A percentile compares a stretch with the other conserved stretches of the same genome.
Conservation (phyloP, 2,113 vertebrate species). For the Pachycephala philippinensis region DNA sequence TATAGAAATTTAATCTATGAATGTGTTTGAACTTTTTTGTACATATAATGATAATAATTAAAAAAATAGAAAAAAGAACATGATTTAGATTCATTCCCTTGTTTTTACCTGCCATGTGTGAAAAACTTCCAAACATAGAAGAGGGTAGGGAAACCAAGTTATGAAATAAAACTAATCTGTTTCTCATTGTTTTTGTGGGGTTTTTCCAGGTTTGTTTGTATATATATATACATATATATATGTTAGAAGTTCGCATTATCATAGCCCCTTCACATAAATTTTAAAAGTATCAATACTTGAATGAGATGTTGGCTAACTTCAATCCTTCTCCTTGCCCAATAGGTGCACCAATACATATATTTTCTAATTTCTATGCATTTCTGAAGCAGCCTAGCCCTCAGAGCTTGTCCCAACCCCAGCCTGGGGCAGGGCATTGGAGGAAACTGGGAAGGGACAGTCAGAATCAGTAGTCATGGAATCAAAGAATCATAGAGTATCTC, state of each 20-base stretch:
- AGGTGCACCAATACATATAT: background rate
- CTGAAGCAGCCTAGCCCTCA: background rate
- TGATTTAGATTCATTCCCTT: background rate
- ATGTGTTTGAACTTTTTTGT: background rate
- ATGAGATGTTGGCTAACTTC: background rate
- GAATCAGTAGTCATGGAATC: background rate
- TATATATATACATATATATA: background rate
- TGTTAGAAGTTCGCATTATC: background rate
- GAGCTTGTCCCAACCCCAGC: fast-evolving
- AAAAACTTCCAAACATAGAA: background rate
- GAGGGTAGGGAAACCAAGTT: background rate
- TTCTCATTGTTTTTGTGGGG: background rate
- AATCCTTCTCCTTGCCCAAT: background rate
- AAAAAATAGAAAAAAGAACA: background rate
- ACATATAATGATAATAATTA: background rate
- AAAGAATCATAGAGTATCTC: background rate
- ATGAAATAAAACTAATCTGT: background rate
- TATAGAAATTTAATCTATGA: background rate
- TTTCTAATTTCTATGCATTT: background rate
- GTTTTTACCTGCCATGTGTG: background rate
- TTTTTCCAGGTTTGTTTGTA: background rate
- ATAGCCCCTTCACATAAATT: background rate
- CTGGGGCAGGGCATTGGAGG: background rate
- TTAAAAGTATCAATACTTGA: background rate
- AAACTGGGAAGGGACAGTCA: background rate